Evolutionary conservation across 2,888 invertebrate genomes (phyloP), one percentile per base, ranked within the genome.

Genomic region (Drosophila longiperda): DNA sequence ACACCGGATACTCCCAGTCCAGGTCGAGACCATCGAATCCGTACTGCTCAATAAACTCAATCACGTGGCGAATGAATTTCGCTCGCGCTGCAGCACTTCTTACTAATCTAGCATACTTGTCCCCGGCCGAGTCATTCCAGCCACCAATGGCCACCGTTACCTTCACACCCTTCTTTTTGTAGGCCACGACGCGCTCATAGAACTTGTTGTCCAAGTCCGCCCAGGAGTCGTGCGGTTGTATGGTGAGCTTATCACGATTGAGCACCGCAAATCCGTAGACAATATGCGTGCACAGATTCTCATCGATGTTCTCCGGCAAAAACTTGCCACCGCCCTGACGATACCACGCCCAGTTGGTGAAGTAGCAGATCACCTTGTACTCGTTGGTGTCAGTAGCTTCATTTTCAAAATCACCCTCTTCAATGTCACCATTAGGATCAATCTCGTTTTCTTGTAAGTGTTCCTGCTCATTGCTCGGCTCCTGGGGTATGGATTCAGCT

Each of bases 271-370:
- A 98, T 0, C 98, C 98, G 88, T 98, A 98, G 17, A 98, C 96
- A 65, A 98, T 95, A 91, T 99, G 98, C 0, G 98, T 97, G 89
- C 98, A 99, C 9, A 98, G 94, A 53, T 96, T 95, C 0, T 96
- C 94, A 90, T 98, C 97, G 54, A 98, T 97, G 89, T 98, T 96
- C 73, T 95, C 95, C 0, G 98, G 98, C 20, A 97, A 92, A 90
- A 95, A 98, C 92, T 97, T 97, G 26, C 97, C 97, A 67, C 95
- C 94, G 0, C 96, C 96, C 86, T 97, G 97, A 78, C 97, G 95
- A 93, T 98, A 98, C 97, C 97, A 98, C 33, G 98, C 97, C 98
- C 98, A 98, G 91, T 98, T 98, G 0, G 98, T 98, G 92, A 97
- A 98, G 91, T 98, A 98, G 89, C 98, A 98, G 6, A 98, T 96